Conservation (phyloP, 2,113 vertebrate species). For the Nibea albiflora region DNA sequence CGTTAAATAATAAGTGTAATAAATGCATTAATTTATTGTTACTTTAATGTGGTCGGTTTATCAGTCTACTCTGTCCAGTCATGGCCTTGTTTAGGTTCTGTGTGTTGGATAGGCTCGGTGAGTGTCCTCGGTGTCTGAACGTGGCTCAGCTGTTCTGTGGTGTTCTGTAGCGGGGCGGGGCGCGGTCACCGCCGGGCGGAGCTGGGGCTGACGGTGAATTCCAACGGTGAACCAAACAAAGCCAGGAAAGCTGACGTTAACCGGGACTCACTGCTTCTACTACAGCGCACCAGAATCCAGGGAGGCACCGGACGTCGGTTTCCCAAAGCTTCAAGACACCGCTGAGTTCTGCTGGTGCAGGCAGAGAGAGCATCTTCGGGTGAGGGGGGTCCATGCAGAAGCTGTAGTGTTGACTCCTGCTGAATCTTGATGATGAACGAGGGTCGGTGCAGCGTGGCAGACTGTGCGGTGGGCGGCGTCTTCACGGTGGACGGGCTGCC, state of each 20-base stretch:
- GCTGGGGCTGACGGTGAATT: constrained; percentile 30
- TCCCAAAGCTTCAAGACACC: neutral
- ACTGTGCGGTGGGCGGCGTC: constrained; percentile 63
- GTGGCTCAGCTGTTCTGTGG: neutral
- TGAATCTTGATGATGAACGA: constrained; percentile 73
- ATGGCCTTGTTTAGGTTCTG: neutral
- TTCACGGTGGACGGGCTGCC: constrained; percentile 82
- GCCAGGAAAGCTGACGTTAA: constrained; percentile 37
- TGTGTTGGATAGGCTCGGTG: neutral
- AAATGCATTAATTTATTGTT: neutral
- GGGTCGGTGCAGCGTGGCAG: constrained; percentile 47
- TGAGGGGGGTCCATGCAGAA: neutral
- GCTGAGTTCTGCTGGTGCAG: neutral
- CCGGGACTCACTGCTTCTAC: neutral
- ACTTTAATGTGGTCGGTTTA: neutral
- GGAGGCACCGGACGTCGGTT: neutral
- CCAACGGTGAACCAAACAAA: constrained; percentile 68
- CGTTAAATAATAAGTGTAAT: too few relatives aligned
- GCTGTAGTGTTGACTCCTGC: neutral
- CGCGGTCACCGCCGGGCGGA: constrained; percentile 18
- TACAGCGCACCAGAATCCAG: neutral
- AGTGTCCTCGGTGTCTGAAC: neutral
- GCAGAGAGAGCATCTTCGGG: neutral
- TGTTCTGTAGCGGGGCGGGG: constrained; percentile 4
- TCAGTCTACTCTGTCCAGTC: neutral